Base-by-base conservation (phyloP, 2,888 invertebrate species). In the Enchytraeus crypticus region DNA sequence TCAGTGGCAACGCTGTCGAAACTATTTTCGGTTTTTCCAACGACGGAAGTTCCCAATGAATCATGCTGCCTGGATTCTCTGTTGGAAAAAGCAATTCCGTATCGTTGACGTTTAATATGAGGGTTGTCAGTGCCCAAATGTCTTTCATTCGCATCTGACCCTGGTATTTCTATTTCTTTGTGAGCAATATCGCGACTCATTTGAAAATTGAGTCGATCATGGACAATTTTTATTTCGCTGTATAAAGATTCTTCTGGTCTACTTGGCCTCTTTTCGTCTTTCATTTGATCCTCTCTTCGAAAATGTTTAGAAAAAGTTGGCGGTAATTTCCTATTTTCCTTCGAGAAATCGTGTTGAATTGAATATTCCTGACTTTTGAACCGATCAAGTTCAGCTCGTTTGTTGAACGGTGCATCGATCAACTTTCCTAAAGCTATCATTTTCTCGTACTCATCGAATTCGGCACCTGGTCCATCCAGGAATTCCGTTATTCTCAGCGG, bases 1-100 rank as follows among this genome's bases (percentile, higher is more conserved):
- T 80, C 81, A 1, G 75, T 78, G 61, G 79, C 79, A 33, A 80
- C 74, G 62, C 81, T 82, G 68, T 82, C 82, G 68, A 82, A 80
- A 70, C 82, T 81, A 64, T 77, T 81, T 57, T 79, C 79, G 18
- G 27, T 56, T 23, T 46, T 45, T 14, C 45, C 46, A 2, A 26
- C 21, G 8, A 29, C n/a, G 26, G 59, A 23, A 23, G 21, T n/a
- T 38, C 21, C n/a, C 27, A 23, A 8, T n/a, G 46, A n/a, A 18
- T 21, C 29, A 33, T 23, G 26, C 47, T 51, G 26, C 30, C 43
- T 23, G 49, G 29, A 26, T 34, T 27, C 26, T 29, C 57, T 51
- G 18, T 45, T 23, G 23, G 51, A 27, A 11, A 43, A 23, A 8
- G 53, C 53, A 51, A 54, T 59, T 8, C 59, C 21, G 61, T 27